Percentiles rank a stretch among this genome's conserved stretches.
These are phyloP conservation scores for Columbina picui DNA, from an alignment of 2,113 vertebrate species.

Conservation along the genomic window DNA sequence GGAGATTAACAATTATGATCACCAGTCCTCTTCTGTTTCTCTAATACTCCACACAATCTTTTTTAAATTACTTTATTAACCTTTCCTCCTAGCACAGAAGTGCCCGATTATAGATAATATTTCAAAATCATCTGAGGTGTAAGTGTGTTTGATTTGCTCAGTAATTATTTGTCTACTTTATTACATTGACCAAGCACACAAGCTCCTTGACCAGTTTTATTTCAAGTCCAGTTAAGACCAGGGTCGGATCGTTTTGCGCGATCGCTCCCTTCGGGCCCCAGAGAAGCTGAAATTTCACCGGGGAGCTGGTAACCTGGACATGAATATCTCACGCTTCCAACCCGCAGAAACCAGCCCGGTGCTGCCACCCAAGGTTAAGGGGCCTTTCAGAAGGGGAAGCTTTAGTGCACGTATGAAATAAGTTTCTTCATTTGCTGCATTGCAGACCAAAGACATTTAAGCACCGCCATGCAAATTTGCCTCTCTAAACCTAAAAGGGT, in stretches of 20 bases:
- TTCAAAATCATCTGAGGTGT: constrained; percentile 85
- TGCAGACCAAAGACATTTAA: not conserved
- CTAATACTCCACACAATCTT: constrained; percentile 86
- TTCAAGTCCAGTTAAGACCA: constrained; percentile 78
- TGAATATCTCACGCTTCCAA: not conserved
- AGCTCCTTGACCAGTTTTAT: constrained; percentile 79
- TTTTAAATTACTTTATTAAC: constrained; percentile 89
- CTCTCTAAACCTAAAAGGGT: constrained; percentile 42
- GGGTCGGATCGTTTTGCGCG: constrained; percentile 54
- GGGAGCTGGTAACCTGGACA: not conserved
- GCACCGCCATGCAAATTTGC: constrained; percentile 20
- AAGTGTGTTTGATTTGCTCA: constrained; percentile 85
- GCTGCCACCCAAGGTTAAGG: not conserved
- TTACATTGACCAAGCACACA: constrained; percentile 79
- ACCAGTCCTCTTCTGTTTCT: constrained; percentile 81
- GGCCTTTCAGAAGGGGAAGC: not conserved
- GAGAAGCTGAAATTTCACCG: constrained; percentile 20
- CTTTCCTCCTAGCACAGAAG: constrained; percentile 86
- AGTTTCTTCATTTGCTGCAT: not conserved
- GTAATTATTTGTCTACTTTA: constrained; percentile 88
- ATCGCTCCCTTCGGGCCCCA: not conserved
- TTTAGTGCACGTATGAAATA: not conserved
- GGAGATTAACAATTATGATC: constrained; percentile 86
- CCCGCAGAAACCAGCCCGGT: not conserved
- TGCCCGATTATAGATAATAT: constrained; percentile 87